Conservation (phyloP, 2,797 vertebrate species). For the Paedocypris micromegethes region DNA sequence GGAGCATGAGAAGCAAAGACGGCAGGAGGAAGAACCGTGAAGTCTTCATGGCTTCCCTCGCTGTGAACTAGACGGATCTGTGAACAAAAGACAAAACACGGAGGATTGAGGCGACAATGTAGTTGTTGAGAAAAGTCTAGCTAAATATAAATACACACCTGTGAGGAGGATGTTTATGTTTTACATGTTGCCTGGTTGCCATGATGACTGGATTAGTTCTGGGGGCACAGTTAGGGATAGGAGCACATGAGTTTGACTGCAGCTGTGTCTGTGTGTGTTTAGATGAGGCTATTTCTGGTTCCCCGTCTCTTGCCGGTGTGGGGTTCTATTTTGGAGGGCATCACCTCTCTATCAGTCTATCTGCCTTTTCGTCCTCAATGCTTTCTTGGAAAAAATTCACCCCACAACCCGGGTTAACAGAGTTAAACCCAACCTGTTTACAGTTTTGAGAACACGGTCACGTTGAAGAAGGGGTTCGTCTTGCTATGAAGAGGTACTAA, state of each 20-base stretch:
- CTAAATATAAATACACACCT: slow-evolving; percentile 27
- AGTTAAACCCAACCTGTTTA: slow-evolving; percentile 6
- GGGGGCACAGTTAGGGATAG: slow-evolving; percentile 45
- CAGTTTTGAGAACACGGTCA: background rate
- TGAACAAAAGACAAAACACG: slow-evolving; percentile 19
- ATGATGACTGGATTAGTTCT: slow-evolving; percentile 53
- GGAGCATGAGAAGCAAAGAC: slow-evolving; percentile 47
- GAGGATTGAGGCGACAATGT: background rate
- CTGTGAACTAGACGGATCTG: slow-evolving; percentile 36
- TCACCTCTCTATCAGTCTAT: slow-evolving; percentile 22
- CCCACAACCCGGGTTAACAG: slow-evolving; percentile 9
- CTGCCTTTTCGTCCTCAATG: slow-evolving; percentile 1
- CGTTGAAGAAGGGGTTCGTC: background rate
- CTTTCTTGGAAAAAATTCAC: background rate
- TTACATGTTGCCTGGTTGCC: slow-evolving; percentile 52
- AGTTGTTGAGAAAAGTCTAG: background rate
- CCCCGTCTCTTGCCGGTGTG: slow-evolving; percentile 31
- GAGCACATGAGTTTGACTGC: slow-evolving; percentile 48
- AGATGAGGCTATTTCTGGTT: slow-evolving; percentile 49
- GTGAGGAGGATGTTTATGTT: slow-evolving; percentile 49
- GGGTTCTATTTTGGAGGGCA: slow-evolving; percentile 43
- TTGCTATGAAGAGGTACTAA: background rate
- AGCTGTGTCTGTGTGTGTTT: slow-evolving; percentile 46
- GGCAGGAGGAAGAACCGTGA: slow-evolving; percentile 50
- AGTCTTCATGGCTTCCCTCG: slow-evolving; percentile 57